phyloP scores from a whole-genome alignment of 2,113 vertebrate species.

The Scomber scombrus region DNA sequence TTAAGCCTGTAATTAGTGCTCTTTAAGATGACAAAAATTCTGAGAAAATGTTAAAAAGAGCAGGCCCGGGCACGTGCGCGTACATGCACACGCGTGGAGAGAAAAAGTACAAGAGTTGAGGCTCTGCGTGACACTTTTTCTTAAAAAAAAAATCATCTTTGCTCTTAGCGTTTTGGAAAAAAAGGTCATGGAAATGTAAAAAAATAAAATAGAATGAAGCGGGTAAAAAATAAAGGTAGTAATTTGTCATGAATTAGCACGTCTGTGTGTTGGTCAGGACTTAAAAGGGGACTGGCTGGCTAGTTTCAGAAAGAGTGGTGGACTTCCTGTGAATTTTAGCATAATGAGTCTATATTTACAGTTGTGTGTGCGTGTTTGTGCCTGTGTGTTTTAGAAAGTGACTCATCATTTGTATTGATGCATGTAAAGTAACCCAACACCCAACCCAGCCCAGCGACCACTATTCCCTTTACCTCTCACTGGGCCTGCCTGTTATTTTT shows the following conservation, averaged over 20 bases:
- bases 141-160: conserved; percentile 38
- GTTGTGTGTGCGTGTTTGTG: conserved; percentile 26
- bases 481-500: background rate
- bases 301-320: conserved; percentile 10
- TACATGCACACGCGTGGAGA: background rate
- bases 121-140: background rate
- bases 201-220: background rate
- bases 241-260: conserved; percentile 28
- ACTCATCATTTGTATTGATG: conserved; percentile 72
- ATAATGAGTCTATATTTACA: conserved; percentile 66
- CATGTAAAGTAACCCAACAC: conserved; percentile 60
- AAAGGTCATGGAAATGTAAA: conserved; percentile 47
- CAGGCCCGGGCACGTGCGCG: conserved; percentile 43
- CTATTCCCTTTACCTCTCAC: conserved; percentile 16
- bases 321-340: conserved; percentile 38
- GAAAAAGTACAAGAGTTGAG: background rate
- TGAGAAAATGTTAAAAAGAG: conserved; percentile 71
- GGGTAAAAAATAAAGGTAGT: conserved; percentile 8
- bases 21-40: conserved; percentile 80
- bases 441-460: conserved; percentile 39
- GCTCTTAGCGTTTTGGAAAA: conserved; percentile 9
- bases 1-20: conserved; percentile 81
- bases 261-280: conserved; percentile 5
- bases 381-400: conserved; percentile 61
- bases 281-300: conserved; percentile 8